Base-by-base conservation (phyloP, 2,113 vertebrate genomes). In the Diglossa brunneiventris region DNA sequence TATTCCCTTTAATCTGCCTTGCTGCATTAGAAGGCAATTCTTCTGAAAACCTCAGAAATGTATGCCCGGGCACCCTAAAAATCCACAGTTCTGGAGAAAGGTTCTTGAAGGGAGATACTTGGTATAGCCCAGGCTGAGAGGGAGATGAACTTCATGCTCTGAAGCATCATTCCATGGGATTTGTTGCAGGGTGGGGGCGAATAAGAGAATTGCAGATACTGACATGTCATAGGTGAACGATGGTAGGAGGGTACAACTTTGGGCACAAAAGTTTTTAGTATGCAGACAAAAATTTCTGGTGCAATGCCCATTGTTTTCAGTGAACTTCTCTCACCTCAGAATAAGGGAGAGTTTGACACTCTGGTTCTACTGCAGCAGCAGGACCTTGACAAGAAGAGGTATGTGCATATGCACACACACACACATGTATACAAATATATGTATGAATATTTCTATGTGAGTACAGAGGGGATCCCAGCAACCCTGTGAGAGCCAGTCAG, bases 161-260 rank as follows among this genome's bases (percentile, higher is more conserved):
- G 1, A 56, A 47, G 23, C 15, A 20, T 31, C 33, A 21, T 63
- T 92, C 24, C 33, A 44, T 4, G 24, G 69, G 47, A 23, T 83
- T 58, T 78, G 15, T 58, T 23, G 15, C 5, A 17, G 31, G 8
- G 4, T 24, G 0, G 1, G 3, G 3, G 8, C 5, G 5, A 11
- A 17, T 42, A 42, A 81, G 7, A 7, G 16, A 41, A 26, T 11
- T 26, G 44, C 18, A 56, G 24, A 16, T n/a, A 13, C 26, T 41
- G 44, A 55, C 22, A 30, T 13, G 21, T 56, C 5, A 0, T 11
- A 49, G 7, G 18, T 55, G 35, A n/a, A n/a, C 0, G 0, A 17
- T 14, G 22, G 27, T 50, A 69, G 33, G 33, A 70, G 13, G 16
- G 4, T 58, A 42, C 17, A 89, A 7, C 15, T 66, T 66, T 3